phyloP scores from a whole-genome alignment of 1,140 invertebrate genomes.

The Agraylea sexmaculata region DNA sequence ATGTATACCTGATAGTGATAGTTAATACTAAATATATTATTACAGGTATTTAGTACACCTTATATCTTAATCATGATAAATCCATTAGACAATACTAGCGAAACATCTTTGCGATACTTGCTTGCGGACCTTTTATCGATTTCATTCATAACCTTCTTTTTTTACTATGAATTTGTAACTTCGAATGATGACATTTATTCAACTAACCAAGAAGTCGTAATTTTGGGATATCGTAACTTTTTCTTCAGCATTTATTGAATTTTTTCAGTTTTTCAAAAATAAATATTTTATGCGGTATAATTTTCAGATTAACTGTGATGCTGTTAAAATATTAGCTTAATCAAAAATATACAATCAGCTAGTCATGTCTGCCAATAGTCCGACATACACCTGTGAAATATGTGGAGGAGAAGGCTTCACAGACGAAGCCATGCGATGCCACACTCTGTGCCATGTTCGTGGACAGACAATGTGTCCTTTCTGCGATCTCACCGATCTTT shows the following conservation, averaged over 20 bases:
- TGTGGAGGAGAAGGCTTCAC: conserved; percentile 67
- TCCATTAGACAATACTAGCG: no score
- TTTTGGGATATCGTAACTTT: no score
- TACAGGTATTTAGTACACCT: no score
- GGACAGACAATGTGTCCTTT: conserved; percentile 67
- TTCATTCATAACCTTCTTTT: conserved; percentile 33
- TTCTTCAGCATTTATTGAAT: not conserved
- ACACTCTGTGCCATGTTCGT: conserved; percentile 65
- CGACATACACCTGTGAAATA: conserved; percentile 57
- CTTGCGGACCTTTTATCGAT: conserved; percentile 45
- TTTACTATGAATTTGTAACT: conserved; percentile 25
- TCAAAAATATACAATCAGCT: conserved; percentile 4
- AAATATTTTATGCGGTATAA: not conserved
- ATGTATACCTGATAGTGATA: no score
- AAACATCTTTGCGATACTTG: no score
- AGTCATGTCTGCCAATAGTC: conserved; percentile 16
- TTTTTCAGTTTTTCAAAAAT: not conserved
- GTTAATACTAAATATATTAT: no score
- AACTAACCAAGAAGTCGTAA: no score
- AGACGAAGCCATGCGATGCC: conserved; percentile 66
- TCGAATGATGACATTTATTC: conserved; percentile 21
- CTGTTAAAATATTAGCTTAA: not conserved
- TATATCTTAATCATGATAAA: no score
- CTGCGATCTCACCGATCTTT: conserved; percentile 61
- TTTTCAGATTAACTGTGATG: conserved; percentile 6